phyloP scores from a whole-genome alignment of 2,888 invertebrate species.

The Gymnosoma rotundatum region DNA sequence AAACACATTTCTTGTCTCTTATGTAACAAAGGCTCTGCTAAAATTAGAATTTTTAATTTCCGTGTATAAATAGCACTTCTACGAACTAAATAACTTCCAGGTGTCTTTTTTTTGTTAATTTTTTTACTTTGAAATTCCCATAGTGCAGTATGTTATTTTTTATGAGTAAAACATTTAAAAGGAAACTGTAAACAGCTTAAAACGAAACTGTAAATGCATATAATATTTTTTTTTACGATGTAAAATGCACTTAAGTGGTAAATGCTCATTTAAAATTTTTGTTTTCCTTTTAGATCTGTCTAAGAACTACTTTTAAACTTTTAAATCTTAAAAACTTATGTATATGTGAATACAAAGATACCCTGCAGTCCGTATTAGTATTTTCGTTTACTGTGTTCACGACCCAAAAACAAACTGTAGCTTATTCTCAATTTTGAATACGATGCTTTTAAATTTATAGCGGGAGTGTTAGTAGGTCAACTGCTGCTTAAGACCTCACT shows the following conservation, averaged over 20 bases:
- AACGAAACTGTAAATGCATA: constrained; percentile 2
- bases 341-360: neutral
- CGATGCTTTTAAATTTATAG: too few species aligned
- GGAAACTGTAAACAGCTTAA: too few species aligned
- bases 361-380: neutral
- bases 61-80: too few species aligned
- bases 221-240: neutral
- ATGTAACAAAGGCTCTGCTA: too few species aligned
- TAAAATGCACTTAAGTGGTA: constrained; percentile 22
- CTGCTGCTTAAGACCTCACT: too few species aligned
- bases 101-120: neutral
- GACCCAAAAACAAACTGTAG: too few species aligned
- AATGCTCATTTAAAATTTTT: constrained; percentile 37
- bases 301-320: constrained; percentile 2
- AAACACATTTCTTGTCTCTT: too few species aligned
- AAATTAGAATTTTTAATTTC: too few species aligned
- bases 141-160: constrained; percentile 16
- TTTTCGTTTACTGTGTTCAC: too few species aligned
- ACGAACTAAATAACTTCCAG: too few species aligned
- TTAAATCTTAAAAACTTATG: neutral
- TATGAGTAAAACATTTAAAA: neutral
- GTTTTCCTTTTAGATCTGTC: neutral
- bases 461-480: too few species aligned
- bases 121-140: neutral
- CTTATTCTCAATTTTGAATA: too few species aligned